phyloP scores from a whole-genome alignment of 2,113 vertebrate genomes.

The Sphyrna mokarran region DNA sequence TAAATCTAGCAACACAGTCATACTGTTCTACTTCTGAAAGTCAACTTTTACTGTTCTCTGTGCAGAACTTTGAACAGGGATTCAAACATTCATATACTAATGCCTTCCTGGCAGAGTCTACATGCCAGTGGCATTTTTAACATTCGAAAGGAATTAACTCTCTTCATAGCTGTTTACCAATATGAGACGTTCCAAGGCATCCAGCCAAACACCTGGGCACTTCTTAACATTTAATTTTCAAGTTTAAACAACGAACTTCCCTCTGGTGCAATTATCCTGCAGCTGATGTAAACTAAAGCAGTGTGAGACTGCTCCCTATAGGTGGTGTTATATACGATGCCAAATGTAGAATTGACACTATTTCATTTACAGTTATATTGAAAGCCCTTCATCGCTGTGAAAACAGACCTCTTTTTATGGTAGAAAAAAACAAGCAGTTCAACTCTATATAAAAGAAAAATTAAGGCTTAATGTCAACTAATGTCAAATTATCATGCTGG shows the following conservation, averaged over 20 bases:
- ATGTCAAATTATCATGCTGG: neutral
- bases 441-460: neutral
- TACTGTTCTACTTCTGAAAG: neutral
- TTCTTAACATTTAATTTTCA: neutral
- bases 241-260: neutral
- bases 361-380: constrained; percentile 1
- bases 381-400: neutral
- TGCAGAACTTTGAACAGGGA: neutral
- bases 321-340: neutral
- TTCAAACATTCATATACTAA: neutral
- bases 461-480: neutral
- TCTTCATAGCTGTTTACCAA: neutral
- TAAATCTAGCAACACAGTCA: neutral
- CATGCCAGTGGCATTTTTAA: neutral
- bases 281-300: neutral
- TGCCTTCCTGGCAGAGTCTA: neutral
- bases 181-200: neutral
- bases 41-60: neutral
- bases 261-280: neutral
- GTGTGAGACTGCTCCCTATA: constrained; percentile 4
- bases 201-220: neutral
- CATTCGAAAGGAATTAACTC: neutral
- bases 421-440: neutral
- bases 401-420: no score
- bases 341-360: neutral